These are phyloP conservation scores for Aphelocoma coerulescens DNA, from an alignment of 2,113 vertebrate species.

Conservation along the genomic window DNA sequence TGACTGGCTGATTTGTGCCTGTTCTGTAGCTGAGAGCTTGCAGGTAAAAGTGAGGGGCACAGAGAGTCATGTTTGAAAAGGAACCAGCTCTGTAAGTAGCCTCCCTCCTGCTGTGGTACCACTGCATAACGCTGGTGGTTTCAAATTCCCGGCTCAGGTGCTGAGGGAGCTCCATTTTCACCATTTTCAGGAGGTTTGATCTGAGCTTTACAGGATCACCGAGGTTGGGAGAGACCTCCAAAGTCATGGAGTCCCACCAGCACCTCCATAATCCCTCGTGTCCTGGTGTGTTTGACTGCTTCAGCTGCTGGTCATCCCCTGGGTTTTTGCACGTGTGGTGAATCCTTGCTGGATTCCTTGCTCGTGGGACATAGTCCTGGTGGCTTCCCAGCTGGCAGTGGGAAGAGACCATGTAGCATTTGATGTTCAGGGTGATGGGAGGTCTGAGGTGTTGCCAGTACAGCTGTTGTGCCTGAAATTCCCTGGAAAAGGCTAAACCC, in stretches of 20 bases:
- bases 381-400: background rate
- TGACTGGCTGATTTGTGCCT: background rate
- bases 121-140: fast-evolving
- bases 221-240: background rate
- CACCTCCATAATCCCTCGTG: background rate
- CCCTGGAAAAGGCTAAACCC: background rate
- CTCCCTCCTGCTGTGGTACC: too few species aligned
- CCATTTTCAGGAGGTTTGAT: background rate
- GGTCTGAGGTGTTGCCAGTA: background rate
- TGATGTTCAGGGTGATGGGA: background rate
- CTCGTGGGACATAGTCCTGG: background rate
- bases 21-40: background rate
- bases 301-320: background rate
- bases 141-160: background rate
- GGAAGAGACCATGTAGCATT: background rate
- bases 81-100: background rate
- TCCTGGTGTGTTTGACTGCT: background rate
- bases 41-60: background rate
- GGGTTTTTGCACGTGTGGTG: fast-evolving
- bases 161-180: background rate
- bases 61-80: background rate
- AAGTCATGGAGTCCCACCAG: background rate
- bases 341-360: background rate
- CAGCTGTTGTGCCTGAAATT: background rate
- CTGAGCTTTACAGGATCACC: background rate